Conservation (phyloP, 2,888 invertebrate genomes). For the Melipona bicolor region DNA sequence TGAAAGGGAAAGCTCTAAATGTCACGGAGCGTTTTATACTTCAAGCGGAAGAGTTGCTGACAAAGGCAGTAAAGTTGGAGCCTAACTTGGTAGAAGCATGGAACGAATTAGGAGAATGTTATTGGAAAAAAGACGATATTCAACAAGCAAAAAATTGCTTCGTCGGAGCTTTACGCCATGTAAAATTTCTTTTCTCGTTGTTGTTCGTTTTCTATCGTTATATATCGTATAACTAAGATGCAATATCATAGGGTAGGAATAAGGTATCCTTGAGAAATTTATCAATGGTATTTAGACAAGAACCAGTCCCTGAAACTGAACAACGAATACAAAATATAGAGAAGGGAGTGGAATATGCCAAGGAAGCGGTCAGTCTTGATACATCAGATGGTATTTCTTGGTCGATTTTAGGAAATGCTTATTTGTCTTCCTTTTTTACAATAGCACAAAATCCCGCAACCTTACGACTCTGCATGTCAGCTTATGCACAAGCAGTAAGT, state of each 20-base stretch:
- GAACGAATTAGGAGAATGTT: conserved; percentile 95
- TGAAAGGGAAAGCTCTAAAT: conserved; percentile 91
- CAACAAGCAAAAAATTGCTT: conserved; percentile 93
- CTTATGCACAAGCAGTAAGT: conserved; percentile 92
- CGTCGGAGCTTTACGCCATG: conserved; percentile 90
- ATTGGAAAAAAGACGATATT: conserved; percentile 94
- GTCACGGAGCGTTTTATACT: conserved; percentile 88
- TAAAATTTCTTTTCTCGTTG: conserved; percentile 79
- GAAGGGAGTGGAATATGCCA: conserved; percentile 91
- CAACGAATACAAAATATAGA: conserved; percentile 87
- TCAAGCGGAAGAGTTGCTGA: conserved; percentile 90
- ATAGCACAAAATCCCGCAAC: conserved; percentile 89
- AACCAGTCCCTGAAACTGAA: conserved; percentile 84
- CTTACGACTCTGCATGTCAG: conserved; percentile 90
- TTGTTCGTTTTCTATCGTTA: background rate
- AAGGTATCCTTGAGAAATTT: conserved; percentile 91
- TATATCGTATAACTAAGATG: background rate
- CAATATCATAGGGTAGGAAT: conserved; percentile 87
- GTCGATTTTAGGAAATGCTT: conserved; percentile 94
- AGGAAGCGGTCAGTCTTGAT: conserved; percentile 92
- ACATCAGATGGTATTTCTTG: conserved; percentile 92
- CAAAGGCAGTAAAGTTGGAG: conserved; percentile 93
- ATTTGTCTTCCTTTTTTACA: conserved; percentile 92
- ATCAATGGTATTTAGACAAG: conserved; percentile 92
- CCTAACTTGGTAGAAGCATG: conserved; percentile 92